A percentile compares a stretch with the other conserved stretches of the same genome.
Evolutionary conservation across 2,113 vertebrate genomes (phyloP).

Genomic region (Rhea pennata): DNA sequence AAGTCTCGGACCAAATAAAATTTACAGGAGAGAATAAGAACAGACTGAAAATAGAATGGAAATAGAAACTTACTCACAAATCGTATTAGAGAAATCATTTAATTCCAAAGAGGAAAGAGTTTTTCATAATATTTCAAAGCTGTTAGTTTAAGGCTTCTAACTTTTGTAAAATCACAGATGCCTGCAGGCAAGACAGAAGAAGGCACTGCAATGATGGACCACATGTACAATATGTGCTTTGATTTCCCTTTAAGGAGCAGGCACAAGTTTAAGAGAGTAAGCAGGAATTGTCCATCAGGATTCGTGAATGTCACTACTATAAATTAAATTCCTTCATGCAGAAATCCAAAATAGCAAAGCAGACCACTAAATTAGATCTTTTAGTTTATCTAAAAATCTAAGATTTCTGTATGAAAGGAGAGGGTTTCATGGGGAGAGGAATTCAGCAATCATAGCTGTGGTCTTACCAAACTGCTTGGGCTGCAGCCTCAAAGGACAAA

Average conservation of each 20-base stretch:
- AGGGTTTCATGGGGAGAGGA: background rate
- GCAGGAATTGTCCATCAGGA: background rate
- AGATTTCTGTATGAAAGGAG: background rate
- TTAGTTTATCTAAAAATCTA: background rate
- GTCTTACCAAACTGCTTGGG: background rate
- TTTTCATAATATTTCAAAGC: background rate
- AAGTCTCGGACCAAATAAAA: background rate
- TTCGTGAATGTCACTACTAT: background rate
- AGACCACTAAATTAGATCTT: background rate
- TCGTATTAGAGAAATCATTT: background rate
- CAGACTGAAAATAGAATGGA: too few relatives aligned
- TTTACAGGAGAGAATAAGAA: background rate
- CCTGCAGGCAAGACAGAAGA: background rate
- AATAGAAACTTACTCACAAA: background rate
- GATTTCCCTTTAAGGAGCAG: background rate
- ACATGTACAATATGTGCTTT: background rate
- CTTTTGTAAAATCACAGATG: background rate
- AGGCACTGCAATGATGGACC: background rate
- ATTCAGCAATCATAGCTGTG: background rate
- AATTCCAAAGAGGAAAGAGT: background rate
- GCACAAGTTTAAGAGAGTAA: background rate
- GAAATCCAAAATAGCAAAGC: background rate
- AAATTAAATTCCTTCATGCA: background rate
- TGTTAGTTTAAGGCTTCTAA: background rate
- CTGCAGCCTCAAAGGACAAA: background rate